phyloP scores from a whole-genome alignment of 2,113 vertebrate genomes.

The Anolis carolinensis region DNA sequence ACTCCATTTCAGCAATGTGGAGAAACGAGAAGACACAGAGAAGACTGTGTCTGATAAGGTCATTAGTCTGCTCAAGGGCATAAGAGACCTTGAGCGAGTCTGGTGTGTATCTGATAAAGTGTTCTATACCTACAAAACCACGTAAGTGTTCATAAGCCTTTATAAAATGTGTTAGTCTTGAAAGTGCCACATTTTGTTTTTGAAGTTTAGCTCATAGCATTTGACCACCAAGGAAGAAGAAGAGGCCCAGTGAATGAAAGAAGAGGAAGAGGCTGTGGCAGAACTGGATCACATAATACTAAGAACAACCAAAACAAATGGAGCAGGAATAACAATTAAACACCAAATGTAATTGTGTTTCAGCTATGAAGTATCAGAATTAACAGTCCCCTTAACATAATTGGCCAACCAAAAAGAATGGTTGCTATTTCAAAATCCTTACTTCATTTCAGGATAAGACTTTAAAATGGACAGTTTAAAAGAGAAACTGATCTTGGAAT shows the following conservation, averaged over 20 bases:
- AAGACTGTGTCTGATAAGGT: too few relatives aligned
- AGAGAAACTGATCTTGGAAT: slow-evolving; percentile 59
- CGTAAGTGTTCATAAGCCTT: too few relatives aligned
- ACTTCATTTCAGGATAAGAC: slow-evolving; percentile 5
- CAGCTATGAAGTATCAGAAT: not conserved
- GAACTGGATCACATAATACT: not conserved
- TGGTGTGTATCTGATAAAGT: not conserved
- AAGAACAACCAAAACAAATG: not conserved
- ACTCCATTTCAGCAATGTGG: too few relatives aligned
- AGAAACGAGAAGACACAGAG: too few relatives aligned
- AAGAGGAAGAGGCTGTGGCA: too few relatives aligned
- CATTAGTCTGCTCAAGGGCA: too few relatives aligned
- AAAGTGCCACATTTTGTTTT: not conserved
- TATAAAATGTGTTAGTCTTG: not conserved
- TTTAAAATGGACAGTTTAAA: slow-evolving; percentile 55
- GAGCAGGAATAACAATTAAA: not conserved
- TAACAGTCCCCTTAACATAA: not conserved
- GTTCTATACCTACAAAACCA: not conserved
- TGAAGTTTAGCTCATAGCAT: not conserved
- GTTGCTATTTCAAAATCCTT: slow-evolving; percentile 36
- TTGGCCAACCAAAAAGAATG: not conserved
- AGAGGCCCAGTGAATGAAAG: too few relatives aligned
- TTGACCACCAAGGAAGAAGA: not conserved
- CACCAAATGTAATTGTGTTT: not conserved
- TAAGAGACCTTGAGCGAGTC: too few relatives aligned